These are phyloP conservation scores for Dinomys branickii DNA, from an alignment of 2,113 vertebrate species.

Conservation along the genomic window DNA sequence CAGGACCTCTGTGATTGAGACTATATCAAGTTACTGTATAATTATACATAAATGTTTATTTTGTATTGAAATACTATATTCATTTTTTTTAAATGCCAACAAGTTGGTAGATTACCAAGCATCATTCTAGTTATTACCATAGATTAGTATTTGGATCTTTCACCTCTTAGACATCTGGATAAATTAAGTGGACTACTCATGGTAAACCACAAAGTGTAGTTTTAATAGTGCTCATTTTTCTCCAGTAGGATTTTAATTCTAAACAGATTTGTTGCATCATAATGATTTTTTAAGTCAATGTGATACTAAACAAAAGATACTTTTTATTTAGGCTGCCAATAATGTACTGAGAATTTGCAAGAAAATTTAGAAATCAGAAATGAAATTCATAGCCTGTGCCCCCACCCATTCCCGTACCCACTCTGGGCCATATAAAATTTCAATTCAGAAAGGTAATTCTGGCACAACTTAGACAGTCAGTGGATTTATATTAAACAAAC, in stretches of 20 bases:
- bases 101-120: background rate
- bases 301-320: constrained; percentile 46
- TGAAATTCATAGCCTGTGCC: background rate
- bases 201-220: background rate
- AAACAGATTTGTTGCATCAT: background rate
- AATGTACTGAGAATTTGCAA: constrained; percentile 9
- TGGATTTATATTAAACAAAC: constrained; percentile 12
- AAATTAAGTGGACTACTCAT: background rate
- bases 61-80: background rate
- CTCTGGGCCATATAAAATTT: background rate
- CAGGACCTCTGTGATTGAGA: background rate
- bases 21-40: constrained; percentile 26
- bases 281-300: background rate
- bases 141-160: background rate
- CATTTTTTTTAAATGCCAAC: background rate
- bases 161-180: background rate
- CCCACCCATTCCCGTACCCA: background rate
- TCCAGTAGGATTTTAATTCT: constrained; percentile 30
- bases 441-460: constrained; percentile 24
- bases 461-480: background rate
- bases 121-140: background rate
- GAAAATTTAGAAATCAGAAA: constrained; percentile 29
- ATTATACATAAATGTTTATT: background rate
- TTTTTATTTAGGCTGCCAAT: constrained; percentile 25
- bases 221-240: background rate